Percentiles rank a stretch among this genome's conserved stretches.
phyloP scores from a whole-genome alignment of 2,113 vertebrate species.

The Okapia johnstoni region DNA sequence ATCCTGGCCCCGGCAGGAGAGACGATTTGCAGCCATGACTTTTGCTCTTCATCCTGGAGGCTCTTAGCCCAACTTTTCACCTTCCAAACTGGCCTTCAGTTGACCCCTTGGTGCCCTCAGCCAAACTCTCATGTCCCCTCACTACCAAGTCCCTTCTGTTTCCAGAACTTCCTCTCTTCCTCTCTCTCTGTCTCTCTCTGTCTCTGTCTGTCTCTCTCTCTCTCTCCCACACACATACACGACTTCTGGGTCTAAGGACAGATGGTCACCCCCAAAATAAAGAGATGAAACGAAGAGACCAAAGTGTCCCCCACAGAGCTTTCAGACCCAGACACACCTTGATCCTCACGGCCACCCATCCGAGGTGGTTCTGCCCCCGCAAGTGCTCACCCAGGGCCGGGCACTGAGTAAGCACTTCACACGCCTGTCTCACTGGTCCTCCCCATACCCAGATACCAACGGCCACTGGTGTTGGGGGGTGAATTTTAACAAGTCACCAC shows the following conservation, averaged over 20 bases:
- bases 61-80: background rate
- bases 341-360: rapidly evolving
- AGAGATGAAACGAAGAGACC: background rate
- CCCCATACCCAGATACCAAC: rapidly evolving
- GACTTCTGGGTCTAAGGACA: background rate
- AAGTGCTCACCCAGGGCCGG: rapidly evolving
- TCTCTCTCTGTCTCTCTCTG: background rate
- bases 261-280: background rate
- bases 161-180: background rate
- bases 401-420: background rate
- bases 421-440: rapidly evolving
- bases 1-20: background rate
- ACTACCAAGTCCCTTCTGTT: no score
- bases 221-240: background rate
- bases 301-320: background rate
- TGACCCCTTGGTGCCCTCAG: background rate
- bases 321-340: background rate
- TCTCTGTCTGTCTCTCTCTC: background rate
- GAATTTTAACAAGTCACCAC: background rate
- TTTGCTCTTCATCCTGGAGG: background rate
- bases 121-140: background rate
- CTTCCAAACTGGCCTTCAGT: background rate
- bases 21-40: background rate
- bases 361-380: rapidly evolving
- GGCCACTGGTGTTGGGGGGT: rapidly evolving